A percentile compares a stretch with the other conserved stretches of the same genome.
These are phyloP conservation scores for Sylvilagus floridanus DNA, from an alignment of 2,797 vertebrate species.

Conservation along the genomic window DNA sequence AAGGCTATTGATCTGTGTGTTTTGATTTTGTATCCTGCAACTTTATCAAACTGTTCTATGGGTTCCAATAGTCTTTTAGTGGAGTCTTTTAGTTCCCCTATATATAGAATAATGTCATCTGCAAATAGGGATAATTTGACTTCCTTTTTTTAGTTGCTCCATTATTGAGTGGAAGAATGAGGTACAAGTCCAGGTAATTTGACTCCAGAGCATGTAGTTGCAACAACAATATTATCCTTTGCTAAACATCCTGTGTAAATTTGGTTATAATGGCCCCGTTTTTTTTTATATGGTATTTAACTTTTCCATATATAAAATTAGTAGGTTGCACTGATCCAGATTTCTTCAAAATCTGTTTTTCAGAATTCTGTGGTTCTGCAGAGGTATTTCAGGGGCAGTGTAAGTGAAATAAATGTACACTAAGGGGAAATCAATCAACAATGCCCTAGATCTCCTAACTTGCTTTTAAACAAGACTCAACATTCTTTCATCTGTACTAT, in stretches of 20 bases:
- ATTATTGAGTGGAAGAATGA: neutral
- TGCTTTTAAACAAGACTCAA: conserved; percentile 13
- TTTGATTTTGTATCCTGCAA: too few species aligned
- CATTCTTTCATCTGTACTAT: neutral
- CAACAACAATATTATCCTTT: neutral
- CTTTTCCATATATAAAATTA: conserved; percentile 12
- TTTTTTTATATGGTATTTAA: conserved; percentile 36
- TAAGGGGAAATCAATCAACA: neutral
- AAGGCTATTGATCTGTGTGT: too few species aligned
- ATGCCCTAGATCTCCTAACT: neutral
- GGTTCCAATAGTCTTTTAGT: too few species aligned
- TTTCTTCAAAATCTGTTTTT: neutral
- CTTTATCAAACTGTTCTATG: too few species aligned
- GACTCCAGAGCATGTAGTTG: neutral
- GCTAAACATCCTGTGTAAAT: neutral
- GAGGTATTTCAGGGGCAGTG: neutral
- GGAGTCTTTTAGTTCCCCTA: too few species aligned
- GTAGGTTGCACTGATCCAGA: neutral
- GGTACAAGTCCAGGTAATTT: neutral
- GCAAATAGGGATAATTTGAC: too few species aligned
- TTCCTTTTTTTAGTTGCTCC: too few species aligned
- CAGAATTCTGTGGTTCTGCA: neutral
- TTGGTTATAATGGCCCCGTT: neutral
- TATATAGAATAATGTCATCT: too few species aligned
- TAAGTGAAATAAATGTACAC: neutral